phyloP scores from a whole-genome alignment of 2,888 invertebrate genomes.

The Tortrix viridana region DNA sequence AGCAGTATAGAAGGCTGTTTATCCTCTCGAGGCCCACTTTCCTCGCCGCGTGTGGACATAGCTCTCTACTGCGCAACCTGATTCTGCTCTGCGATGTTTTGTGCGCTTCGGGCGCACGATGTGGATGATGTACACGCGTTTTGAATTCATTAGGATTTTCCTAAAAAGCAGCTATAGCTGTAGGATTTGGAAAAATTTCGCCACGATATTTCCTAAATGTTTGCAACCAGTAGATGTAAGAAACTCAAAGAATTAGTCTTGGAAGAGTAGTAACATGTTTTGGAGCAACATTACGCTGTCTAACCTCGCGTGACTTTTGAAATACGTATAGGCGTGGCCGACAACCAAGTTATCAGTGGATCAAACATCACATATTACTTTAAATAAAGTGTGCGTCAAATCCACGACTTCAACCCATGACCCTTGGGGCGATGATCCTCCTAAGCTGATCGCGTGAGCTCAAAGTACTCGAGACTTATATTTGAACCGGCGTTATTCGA shows the following conservation, averaged over 20 bases:
- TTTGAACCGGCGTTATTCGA: slow-evolving; percentile 11
- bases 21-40: slow-evolving; percentile 45
- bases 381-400: slow-evolving; percentile 23
- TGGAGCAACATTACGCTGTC: neutral
- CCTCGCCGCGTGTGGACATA: slow-evolving; percentile 45
- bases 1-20: slow-evolving; percentile 38
- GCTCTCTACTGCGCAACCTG: slow-evolving; percentile 46
- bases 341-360: slow-evolving; percentile 24
- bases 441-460: slow-evolving; percentile 21
- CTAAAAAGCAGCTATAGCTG: neutral
- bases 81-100: slow-evolving; percentile 35
- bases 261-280: neutral
- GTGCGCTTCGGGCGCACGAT: slow-evolving; percentile 1
- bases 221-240: no score
- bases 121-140: slow-evolving; percentile 1
- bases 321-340: slow-evolving; percentile 20
- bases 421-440: slow-evolving; percentile 22
- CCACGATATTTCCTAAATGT: no score
- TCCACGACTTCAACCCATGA: slow-evolving; percentile 32
- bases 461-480: neutral
- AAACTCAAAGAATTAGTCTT: no score
- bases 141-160: neutral
- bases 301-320: neutral
- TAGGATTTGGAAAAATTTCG: no score
- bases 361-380: slow-evolving; percentile 27